Evolutionary conservation across 1,140 invertebrate species (phyloP).

Genomic region (Argopecten irradians): DNA sequence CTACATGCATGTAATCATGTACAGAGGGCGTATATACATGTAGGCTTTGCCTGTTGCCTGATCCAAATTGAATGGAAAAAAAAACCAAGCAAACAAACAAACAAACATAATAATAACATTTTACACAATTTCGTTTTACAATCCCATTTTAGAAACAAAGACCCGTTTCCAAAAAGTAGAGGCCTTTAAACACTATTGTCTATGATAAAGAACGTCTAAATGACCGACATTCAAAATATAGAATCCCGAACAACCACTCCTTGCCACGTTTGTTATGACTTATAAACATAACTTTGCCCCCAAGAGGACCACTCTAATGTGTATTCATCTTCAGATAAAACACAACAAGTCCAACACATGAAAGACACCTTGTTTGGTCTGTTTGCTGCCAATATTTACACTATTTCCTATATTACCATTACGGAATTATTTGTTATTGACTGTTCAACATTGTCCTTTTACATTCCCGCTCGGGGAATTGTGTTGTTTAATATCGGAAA

Average conservation of each 20-base stretch:
- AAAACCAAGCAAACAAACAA: too few species aligned
- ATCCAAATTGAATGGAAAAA: too few species aligned
- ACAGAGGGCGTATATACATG: too few species aligned
- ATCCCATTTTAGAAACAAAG: too few species aligned
- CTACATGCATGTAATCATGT: too few species aligned
- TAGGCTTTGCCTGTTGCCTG: too few species aligned
- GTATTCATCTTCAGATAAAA: not conserved
- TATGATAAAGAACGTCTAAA: not conserved
- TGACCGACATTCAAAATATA: not conserved
- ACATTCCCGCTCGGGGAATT: not conserved
- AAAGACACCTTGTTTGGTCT: not conserved
- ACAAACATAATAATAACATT: too few species aligned
- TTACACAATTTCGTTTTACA: too few species aligned
- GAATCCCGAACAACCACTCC: not conserved
- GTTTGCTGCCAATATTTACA: not conserved
- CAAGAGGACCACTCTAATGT: not conserved
- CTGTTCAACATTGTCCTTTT: conserved; percentile 5
- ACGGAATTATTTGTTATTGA: not conserved
- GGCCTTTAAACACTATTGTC: not conserved
- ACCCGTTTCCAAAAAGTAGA: too few species aligned
- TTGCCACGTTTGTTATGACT: not conserved
- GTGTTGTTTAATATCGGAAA: not conserved
- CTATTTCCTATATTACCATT: not conserved
- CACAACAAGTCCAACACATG: not conserved
- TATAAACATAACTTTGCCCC: not conserved